These are phyloP conservation scores for Leuciscus waleckii DNA, from an alignment of 2,797 vertebrate species.

Conservation along the genomic window DNA sequence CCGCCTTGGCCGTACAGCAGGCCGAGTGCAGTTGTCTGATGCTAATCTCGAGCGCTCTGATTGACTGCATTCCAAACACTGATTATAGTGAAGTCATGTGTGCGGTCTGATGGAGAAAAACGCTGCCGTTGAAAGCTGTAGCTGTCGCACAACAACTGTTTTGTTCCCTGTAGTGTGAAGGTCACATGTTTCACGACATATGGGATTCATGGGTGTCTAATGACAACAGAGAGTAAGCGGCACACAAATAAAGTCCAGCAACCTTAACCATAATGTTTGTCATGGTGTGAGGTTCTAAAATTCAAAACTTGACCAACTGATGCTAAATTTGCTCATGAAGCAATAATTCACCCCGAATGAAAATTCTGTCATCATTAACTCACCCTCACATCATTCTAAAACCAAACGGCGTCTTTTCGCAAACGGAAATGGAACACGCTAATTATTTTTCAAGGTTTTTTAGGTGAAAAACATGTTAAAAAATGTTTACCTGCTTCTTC, in stretches of 20 bases:
- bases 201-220: constrained; percentile 7
- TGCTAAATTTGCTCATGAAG: neutral
- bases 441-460: neutral
- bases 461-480: too few relatives aligned
- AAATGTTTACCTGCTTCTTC: too few relatives aligned
- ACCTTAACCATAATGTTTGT: constrained; percentile 22
- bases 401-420: neutral
- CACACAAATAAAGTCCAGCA: neutral
- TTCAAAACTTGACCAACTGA: constrained; percentile 1
- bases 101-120: constrained; percentile 21
- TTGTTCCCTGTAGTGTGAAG: constrained; percentile 32
- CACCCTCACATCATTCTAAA: neutral
- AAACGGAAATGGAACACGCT: neutral
- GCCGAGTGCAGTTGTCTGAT: constrained; percentile 46
- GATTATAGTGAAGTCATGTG: constrained; percentile 53
- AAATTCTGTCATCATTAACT: neutral
- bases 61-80: constrained; percentile 43
- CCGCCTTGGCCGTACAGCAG: too few relatives aligned
- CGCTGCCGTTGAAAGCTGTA: constrained; percentile 31
- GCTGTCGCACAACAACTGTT: constrained; percentile 27
- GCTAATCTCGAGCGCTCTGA: constrained; percentile 40
- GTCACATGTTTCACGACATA: constrained; percentile 8
- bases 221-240: neutral
- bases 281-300: neutral
- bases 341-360: neutral